These are phyloP conservation scores for Hylaeus volcanicus DNA, from an alignment of 1,140 invertebrate species.

Conservation along the genomic window DNA sequence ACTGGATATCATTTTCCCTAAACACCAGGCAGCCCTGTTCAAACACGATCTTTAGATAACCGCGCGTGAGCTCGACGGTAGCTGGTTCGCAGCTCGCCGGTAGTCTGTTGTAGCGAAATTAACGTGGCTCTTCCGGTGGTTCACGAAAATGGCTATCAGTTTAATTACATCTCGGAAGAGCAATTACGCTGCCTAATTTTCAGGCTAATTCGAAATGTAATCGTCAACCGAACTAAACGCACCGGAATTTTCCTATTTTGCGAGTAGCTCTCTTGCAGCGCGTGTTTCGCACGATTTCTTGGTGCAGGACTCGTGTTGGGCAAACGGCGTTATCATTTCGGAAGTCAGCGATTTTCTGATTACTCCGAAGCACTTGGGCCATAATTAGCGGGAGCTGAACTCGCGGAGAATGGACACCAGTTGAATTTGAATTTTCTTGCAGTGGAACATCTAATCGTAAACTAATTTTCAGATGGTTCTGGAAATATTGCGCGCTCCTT, in stretches of 20 bases:
- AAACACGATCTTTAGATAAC: slow-evolving; percentile 2
- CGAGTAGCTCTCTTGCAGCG: background rate
- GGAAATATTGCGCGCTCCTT: too few species aligned
- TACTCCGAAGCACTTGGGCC: too few species aligned
- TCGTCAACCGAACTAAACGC: slow-evolving; percentile 53
- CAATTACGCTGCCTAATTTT: slow-evolving; percentile 58
- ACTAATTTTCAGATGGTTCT: too few species aligned
- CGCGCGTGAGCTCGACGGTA: background rate
- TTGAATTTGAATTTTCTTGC: too few species aligned
- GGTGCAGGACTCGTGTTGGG: too few species aligned
- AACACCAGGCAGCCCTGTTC: background rate
- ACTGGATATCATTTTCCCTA: too few species aligned
- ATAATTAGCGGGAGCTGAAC: too few species aligned
- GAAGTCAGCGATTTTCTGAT: too few species aligned
- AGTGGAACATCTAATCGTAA: too few species aligned
- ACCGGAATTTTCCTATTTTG: slow-evolving; percentile 11
- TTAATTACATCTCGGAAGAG: slow-evolving; percentile 61
- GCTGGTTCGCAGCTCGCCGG: slow-evolving; percentile 25
- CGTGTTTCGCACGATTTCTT: background rate
- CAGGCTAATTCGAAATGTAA: slow-evolving; percentile 57
- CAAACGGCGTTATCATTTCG: too few species aligned
- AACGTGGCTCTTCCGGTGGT: slow-evolving; percentile 46
- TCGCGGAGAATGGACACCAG: too few species aligned
- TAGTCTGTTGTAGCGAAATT: slow-evolving; percentile 52
- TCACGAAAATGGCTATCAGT: slow-evolving; percentile 60